phyloP scores from a whole-genome alignment of 2,888 invertebrate genomes.

The Odontocolon sp. region DNA sequence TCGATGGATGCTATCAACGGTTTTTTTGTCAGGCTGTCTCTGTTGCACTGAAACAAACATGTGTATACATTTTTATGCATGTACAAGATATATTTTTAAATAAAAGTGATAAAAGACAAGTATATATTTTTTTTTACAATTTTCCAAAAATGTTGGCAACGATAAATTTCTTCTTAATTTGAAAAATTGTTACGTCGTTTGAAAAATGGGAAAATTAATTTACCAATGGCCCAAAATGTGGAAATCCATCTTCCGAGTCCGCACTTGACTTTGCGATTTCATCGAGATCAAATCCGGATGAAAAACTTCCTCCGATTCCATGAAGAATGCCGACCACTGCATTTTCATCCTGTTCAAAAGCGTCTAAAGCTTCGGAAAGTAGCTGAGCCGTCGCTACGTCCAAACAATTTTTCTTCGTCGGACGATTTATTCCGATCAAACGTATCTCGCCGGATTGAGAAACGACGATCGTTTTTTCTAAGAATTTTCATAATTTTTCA shows the following conservation, averaged over 20 bases:
- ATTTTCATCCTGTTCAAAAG: slow-evolving; percentile 89
- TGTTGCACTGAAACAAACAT: slow-evolving; percentile 83
- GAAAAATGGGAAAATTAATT: too few relatives aligned
- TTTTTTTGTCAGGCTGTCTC: slow-evolving; percentile 88
- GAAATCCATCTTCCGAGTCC: slow-evolving; percentile 68
- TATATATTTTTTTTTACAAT: neutral
- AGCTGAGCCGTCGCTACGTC: slow-evolving; percentile 86
- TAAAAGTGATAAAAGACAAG: too few relatives aligned
- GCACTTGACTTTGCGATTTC: slow-evolving; percentile 83
- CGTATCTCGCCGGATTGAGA: slow-evolving; percentile 87
- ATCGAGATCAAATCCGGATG: slow-evolving; percentile 94
- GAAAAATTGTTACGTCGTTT: neutral
- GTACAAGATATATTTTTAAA: too few relatives aligned
- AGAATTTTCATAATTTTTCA: neutral
- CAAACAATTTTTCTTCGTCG: slow-evolving; percentile 91
- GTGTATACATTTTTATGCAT: too few relatives aligned
- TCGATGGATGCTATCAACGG: slow-evolving; percentile 94
- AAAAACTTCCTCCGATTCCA: slow-evolving; percentile 96
- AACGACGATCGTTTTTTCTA: slow-evolving; percentile 81
- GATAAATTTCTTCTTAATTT: neutral
- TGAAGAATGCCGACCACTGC: slow-evolving; percentile 90
- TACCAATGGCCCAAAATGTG: slow-evolving; percentile 76
- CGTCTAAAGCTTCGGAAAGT: slow-evolving; percentile 87
- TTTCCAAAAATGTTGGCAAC: too few relatives aligned
- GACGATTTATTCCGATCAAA: slow-evolving; percentile 93